Base-by-base conservation (phyloP, 2,797 vertebrate species). In the Epinephelus awoara region DNA sequence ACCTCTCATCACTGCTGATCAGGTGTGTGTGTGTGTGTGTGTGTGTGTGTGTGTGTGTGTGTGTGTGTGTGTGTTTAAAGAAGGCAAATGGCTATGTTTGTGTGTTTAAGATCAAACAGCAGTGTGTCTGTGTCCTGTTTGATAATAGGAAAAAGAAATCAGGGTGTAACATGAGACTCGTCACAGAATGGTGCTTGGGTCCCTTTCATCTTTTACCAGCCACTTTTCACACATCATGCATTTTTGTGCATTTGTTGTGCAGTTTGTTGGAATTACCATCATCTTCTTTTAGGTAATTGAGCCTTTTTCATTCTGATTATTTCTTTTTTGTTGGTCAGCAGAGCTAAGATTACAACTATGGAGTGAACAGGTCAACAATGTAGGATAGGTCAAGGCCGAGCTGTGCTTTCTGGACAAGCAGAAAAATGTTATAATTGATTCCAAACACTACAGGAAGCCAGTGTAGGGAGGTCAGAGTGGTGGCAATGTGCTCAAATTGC, bases 1-100 rank as follows among this genome's bases (percentile, higher is more conserved):
- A 61, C 96, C 97, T 58, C 94, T 98, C 6, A 93, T 98, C 75
- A 96, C 97, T n/a, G 97, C 97, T 51, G 97, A 98, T 79, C 97
- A 98, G 97, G 97, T 98, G 88, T 86, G 90, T 79, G 29, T 66
- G 34, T 46, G 66, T 68, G 49, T 68, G 55, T 67, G 42, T 65
- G 25, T 29, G 18, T 64, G 47, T 49, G 23, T 54, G 25, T 54
- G 34, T 38, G 19, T 52, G 89, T 77, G 25, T 63, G 21, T 51
- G 64, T 55, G 27, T 70, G n/a, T 55, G 29, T 29, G 29, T 29
- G 5, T 34, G 6, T 6, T 34, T 7, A 34, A 34, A 6, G 29
- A 6, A 34, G 29, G 29, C 7, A 34, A 34, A 34, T 6, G 29
- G 29, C 6, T 34, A 6, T 51, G 61, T 55, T n/a, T 70, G n/a